phyloP scores from a whole-genome alignment of 1,140 invertebrate species.

The Coptotermes formosanus region DNA sequence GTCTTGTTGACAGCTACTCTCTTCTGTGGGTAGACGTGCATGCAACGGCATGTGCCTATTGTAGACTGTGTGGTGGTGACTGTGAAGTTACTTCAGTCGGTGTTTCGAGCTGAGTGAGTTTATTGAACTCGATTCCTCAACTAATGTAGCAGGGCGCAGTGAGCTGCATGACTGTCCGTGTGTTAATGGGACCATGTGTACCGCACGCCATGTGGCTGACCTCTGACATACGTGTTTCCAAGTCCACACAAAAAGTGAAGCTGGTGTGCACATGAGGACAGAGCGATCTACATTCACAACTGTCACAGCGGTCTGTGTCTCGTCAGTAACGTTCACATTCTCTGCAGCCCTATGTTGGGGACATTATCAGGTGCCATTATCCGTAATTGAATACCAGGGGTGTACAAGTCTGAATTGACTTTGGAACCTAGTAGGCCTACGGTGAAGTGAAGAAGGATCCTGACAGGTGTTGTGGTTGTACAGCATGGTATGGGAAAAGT shows the following conservation, averaged over 20 bases:
- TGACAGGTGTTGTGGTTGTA: no score
- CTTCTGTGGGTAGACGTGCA: no score
- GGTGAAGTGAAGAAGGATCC: no score
- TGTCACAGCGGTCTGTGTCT: background rate
- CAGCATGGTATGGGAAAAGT: no score
- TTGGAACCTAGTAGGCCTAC: no score
- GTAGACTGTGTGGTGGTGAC: background rate
- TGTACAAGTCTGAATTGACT: no score
- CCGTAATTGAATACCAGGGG: no score
- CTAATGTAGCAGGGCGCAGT: background rate
- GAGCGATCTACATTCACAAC: background rate
- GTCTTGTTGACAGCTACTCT: no score
- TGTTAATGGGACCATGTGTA: background rate
- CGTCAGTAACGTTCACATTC: no score
- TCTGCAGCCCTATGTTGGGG: no score
- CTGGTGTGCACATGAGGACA: background rate
- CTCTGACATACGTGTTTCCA: background rate
- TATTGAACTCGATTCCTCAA: background rate
- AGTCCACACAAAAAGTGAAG: conserved; percentile 6
- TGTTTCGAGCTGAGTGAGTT: background rate
- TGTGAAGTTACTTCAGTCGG: background rate
- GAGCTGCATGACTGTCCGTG: background rate
- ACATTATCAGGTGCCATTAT: no score
- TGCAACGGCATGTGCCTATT: background rate
- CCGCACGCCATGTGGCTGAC: background rate